These are phyloP conservation scores for Hipparchia sbordonii DNA, from an alignment of 2,888 invertebrate genomes.

Conservation along the genomic window DNA sequence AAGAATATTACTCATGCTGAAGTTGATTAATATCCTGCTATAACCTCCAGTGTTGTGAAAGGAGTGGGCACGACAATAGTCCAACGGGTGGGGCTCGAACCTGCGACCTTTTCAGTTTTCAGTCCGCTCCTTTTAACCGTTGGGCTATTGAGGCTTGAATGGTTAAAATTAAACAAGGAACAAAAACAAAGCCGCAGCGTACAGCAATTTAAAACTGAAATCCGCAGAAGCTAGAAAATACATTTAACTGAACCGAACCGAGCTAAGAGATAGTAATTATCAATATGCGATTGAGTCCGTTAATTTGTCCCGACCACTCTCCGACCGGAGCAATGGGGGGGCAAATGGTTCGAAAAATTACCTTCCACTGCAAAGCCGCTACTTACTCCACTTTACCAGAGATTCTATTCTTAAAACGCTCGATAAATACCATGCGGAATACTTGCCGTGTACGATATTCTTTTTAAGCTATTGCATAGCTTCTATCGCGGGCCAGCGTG, in stretches of 20 bases:
- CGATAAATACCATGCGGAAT: constrained; percentile 28
- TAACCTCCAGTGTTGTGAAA: too few relatives aligned
- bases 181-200: background rate
- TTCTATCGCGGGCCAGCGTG: too few relatives aligned
- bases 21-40: too few relatives aligned
- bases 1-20: too few relatives aligned
- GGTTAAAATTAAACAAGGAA: background rate
- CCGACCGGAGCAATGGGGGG: constrained; percentile 51
- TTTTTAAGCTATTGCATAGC: too few relatives aligned
- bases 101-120: too few relatives aligned
- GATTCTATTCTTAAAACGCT: constrained; percentile 34
- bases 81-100: too few relatives aligned
- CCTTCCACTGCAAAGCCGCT: constrained; percentile 57
- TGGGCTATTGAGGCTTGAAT: too few relatives aligned
- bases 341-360: constrained; percentile 73
- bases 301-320: constrained; percentile 41
- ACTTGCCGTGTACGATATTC: too few relatives aligned
- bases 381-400: constrained; percentile 13
- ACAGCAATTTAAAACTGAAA: constrained; percentile 5
- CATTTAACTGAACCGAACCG: constrained; percentile 7
- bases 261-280: constrained; percentile 50
- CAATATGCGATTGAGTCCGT: constrained; percentile 56
- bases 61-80: too few relatives aligned
- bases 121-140: too few relatives aligned
- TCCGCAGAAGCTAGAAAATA: constrained; percentile 11